Evolutionary conservation across 2,888 invertebrate species (phyloP), one percentile per base, ranked within the genome.

Genomic region (Chalcis sispes): DNA sequence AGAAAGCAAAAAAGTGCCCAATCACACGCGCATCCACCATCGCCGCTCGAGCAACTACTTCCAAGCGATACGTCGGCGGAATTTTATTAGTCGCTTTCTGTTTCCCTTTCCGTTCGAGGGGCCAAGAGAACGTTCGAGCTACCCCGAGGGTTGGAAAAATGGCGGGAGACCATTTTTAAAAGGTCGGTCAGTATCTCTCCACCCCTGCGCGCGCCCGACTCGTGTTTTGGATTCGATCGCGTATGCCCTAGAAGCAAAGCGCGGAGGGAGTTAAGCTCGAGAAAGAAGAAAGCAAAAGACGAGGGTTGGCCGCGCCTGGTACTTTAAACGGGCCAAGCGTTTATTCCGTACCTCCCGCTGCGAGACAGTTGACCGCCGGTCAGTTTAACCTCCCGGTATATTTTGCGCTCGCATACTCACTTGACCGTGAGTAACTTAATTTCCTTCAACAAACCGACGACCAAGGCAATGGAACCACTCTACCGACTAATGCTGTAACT

Each of bases 381-480:
- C 88, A 86, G 80, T 29, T 40, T 58, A 7, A 36, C n/a, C n/a
- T n/a, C n/a, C n/a, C n/a, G n/a, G n/a, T n/a, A 13, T 4, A 36
- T 36, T 42, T 42, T 4, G 59, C 40, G 7, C 7, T 42, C n/a
- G n/a, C n/a, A n/a, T 36, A 67, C 77, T 83, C 79, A 82, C 82
- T 87, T 88, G 88, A 87, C 88, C 87, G 81, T 86, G 79, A 86
- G 79, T 87, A 85, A 88, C 85, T 82, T 79, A 76, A 86, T 87
- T 86, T 80, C 71, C 50, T 18, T 15, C 29, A 46, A n/a, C 18
- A 15, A 20, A 5, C 20, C 2, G n/a, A 46, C 7, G 42, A 42
- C 13, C 42, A 42, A 73, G 75, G 75, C 75, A 77, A 77, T 75
- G 27, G 42, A 15, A 4, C 64, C 58, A 52, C 69, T 75, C 77